These are phyloP conservation scores for Decapterus maruadsi DNA, from an alignment of 2,797 vertebrate genomes.

Conservation along the genomic window DNA sequence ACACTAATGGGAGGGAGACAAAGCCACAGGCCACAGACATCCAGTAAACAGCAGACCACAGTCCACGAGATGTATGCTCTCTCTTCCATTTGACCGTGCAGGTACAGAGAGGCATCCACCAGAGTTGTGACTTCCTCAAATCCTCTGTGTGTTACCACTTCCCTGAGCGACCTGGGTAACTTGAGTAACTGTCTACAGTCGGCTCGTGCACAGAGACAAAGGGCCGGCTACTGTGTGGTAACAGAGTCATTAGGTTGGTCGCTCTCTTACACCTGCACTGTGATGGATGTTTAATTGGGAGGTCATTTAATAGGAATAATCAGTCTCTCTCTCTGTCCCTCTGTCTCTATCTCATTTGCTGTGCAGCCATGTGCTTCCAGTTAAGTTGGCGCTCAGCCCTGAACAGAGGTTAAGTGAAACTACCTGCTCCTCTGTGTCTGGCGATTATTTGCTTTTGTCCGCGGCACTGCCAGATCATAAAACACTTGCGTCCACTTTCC, in stretches of 20 bases:
- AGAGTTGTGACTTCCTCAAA: constrained; percentile 69
- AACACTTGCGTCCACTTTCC: constrained; percentile 80
- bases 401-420: constrained; percentile 85
- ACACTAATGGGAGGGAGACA: constrained; percentile 85
- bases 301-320: constrained; percentile 57
- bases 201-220: constrained; percentile 17
- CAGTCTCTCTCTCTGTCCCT: constrained; percentile 42
- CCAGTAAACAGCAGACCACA: constrained; percentile 86
- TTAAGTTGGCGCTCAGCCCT: constrained; percentile 76
- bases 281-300: constrained; percentile 63
- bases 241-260: constrained; percentile 44
- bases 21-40: constrained; percentile 88
- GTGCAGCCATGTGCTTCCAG: constrained; percentile 81
- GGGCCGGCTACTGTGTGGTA: constrained; percentile 48
- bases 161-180: constrained; percentile 50
- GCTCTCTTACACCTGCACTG: constrained; percentile 45
- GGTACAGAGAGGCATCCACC: constrained; percentile 70
- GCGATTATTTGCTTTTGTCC: constrained; percentile 85
- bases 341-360: constrained; percentile 61
- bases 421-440: constrained; percentile 85
- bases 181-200: constrained; percentile 44
- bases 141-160: constrained; percentile 58
- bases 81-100: constrained; percentile 74
- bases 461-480: constrained; percentile 81
- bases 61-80: constrained; percentile 77